These are phyloP conservation scores for Formica exsecta DNA, from an alignment of 1,140 invertebrate species.

Conservation along the genomic window DNA sequence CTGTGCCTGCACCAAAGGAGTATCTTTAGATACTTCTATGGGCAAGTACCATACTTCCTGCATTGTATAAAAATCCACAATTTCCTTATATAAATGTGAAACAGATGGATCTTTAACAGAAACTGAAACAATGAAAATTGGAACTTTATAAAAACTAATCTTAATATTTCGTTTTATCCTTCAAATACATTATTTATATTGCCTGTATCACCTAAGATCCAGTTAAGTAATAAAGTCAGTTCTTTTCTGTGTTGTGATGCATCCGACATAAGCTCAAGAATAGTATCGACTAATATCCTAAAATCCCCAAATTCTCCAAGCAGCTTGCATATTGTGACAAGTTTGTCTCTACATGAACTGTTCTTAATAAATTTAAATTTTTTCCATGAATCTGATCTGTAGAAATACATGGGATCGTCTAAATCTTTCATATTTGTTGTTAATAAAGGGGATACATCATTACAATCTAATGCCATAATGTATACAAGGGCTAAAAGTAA, in stretches of 20 bases:
- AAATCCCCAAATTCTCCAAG: conserved; percentile 87
- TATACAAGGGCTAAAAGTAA: conserved; percentile 87
- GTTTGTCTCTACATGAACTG: conserved; percentile 82
- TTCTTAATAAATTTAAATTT: conserved; percentile 87
- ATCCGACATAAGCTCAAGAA: conserved; percentile 87
- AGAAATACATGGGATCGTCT: conserved; percentile 75
- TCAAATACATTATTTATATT: conserved; percentile 22
- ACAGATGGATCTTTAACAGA: conserved; percentile 67
- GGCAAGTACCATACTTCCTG: conserved; percentile 88
- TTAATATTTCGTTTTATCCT: not conserved
- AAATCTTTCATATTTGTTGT: conserved; percentile 85
- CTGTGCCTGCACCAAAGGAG: conserved; percentile 86
- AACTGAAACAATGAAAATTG: conserved; percentile 73
- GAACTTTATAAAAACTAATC: conserved; percentile 17
- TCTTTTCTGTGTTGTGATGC: conserved; percentile 86
- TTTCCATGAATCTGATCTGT: conserved; percentile 85
- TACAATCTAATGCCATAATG: conserved; percentile 87
- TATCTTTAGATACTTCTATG: conserved; percentile 81
- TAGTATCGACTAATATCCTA: conserved; percentile 87
- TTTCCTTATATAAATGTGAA: conserved; percentile 81
- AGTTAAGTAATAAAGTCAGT: conserved; percentile 87
- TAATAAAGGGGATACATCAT: conserved; percentile 86
- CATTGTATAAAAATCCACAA: conserved; percentile 87
- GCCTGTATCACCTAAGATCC: conserved; percentile 85
- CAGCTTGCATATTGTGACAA: conserved; percentile 85